A percentile compares a stretch with the other conserved stretches of the same genome.
phyloP scores from a whole-genome alignment of 2,113 vertebrate genomes.

The Syrmaticus mikado region DNA sequence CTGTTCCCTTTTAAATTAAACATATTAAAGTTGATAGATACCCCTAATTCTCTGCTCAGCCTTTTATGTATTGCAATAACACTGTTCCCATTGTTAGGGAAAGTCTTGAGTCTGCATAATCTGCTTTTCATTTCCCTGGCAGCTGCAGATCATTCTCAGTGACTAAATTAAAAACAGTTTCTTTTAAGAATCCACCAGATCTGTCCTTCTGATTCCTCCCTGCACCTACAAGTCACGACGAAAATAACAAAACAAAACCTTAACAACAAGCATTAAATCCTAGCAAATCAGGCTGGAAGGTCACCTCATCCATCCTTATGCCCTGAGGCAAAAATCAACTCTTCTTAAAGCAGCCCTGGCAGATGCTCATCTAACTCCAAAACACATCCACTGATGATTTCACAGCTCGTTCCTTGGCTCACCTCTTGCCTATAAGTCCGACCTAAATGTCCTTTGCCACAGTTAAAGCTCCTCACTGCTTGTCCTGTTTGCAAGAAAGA shows the following conservation, averaged over 20 bases:
- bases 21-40: slow-evolving; percentile 49
- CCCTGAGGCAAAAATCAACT: slow-evolving; percentile 30
- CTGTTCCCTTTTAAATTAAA: slow-evolving; percentile 34
- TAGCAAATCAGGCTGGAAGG: slow-evolving; percentile 16
- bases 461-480: not conserved
- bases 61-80: slow-evolving; percentile 41
- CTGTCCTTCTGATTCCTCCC: not conserved
- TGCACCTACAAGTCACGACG: not conserved
- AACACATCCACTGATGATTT: not conserved
- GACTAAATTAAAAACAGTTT: slow-evolving; percentile 41
- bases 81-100: slow-evolving; percentile 33
- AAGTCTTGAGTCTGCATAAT: slow-evolving; percentile 61
- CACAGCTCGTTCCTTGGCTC: not conserved
- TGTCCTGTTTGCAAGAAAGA: not conserved
- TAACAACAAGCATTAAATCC: slow-evolving; percentile 39
- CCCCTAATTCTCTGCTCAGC: slow-evolving; percentile 49
- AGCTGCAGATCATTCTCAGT: slow-evolving; percentile 58
- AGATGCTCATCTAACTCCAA: slow-evolving; percentile 18
- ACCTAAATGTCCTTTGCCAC: not conserved
- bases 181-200: slow-evolving; percentile 25
- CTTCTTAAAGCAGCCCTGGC: not conserved
- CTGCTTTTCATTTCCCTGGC: slow-evolving; percentile 61
- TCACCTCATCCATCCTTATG: slow-evolving; percentile 28
- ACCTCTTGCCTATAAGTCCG: not conserved
- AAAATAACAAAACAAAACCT: slow-evolving; percentile 1